Evolutionary conservation across 2,888 invertebrate species (phyloP).

Genomic region (Plutella xylostella): DNA sequence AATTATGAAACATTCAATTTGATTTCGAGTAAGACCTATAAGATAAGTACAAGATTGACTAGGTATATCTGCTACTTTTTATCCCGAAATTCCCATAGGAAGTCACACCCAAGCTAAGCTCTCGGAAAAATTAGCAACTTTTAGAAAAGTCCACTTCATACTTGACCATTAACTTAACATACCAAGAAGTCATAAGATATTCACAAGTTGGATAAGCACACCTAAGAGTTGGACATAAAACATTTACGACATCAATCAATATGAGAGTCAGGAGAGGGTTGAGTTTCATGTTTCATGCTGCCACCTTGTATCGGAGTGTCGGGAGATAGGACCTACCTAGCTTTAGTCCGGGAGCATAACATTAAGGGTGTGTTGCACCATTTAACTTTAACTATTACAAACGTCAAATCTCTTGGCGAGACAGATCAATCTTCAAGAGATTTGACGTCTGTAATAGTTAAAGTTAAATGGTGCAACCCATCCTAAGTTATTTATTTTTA

Average conservation of each 20-base stretch:
- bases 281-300: slow-evolving; percentile 48
- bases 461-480: background rate
- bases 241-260: slow-evolving; percentile 45
- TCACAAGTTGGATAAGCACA: background rate
- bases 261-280: slow-evolving; percentile 27
- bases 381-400: background rate
- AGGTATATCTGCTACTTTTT: background rate
- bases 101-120: too few species aligned
- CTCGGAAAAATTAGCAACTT: too few species aligned
- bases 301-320: slow-evolving; percentile 26
- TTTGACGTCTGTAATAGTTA: too few species aligned
- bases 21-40: too few species aligned
- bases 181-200: background rate
- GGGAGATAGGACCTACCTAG: too few species aligned
- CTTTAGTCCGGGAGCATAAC: slow-evolving; percentile 26
- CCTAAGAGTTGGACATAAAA: slow-evolving; percentile 21
- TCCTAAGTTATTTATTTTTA: background rate
- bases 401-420: background rate
- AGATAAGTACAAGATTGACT: background rate
- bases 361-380: background rate
- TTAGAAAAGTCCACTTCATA: too few species aligned
- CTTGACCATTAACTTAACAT: too few species aligned
- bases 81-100: background rate
- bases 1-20: too few species aligned
- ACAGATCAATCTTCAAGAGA: background rate